These are phyloP conservation scores for Phanerotoma sp. DNA, from an alignment of 2,888 invertebrate species.

Conservation along the genomic window DNA sequence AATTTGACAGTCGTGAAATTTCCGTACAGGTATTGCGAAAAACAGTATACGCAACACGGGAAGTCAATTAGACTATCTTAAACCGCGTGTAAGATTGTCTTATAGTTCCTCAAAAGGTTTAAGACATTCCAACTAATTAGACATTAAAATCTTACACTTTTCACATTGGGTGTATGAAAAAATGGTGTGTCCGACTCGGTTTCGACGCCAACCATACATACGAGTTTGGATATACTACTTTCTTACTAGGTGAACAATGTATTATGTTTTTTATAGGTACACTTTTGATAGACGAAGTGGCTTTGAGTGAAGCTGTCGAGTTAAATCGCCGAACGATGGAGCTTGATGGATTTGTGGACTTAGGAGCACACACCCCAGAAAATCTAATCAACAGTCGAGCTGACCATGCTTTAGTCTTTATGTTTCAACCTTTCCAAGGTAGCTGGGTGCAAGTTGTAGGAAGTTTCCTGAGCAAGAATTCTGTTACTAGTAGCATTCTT, in stretches of 20 bases:
- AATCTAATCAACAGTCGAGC: slow-evolving; percentile 25
- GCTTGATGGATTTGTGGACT: slow-evolving; percentile 34
- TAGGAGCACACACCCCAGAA: slow-evolving; percentile 35
- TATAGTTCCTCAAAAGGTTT: neutral
- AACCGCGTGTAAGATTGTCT: too few species aligned
- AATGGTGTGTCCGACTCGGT: too few species aligned
- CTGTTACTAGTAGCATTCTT: slow-evolving; percentile 31
- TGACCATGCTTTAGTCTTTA: slow-evolving; percentile 41
- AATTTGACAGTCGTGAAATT: too few species aligned
- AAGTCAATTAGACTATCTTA: too few species aligned
- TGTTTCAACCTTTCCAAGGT: slow-evolving; percentile 37
- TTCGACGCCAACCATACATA: too few species aligned
- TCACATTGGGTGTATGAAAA: too few species aligned
- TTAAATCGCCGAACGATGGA: slow-evolving; percentile 31
- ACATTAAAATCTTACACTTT: too few species aligned
- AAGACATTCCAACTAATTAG: neutral
- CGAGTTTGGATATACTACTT: too few species aligned
- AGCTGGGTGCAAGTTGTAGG: slow-evolving; percentile 36
- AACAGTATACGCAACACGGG: too few species aligned
- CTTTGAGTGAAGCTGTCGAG: slow-evolving; percentile 29
- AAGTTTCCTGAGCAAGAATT: slow-evolving; percentile 27
- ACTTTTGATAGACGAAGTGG: slow-evolving; percentile 37
- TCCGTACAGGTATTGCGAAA: too few species aligned
- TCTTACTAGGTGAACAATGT: too few species aligned
- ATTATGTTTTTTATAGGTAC: slow-evolving; percentile 26